Evolutionary conservation across 2,113 vertebrate species (phyloP), one percentile per base, ranked within the genome.

Genomic region (Tachysurus fulvidraco): DNA sequence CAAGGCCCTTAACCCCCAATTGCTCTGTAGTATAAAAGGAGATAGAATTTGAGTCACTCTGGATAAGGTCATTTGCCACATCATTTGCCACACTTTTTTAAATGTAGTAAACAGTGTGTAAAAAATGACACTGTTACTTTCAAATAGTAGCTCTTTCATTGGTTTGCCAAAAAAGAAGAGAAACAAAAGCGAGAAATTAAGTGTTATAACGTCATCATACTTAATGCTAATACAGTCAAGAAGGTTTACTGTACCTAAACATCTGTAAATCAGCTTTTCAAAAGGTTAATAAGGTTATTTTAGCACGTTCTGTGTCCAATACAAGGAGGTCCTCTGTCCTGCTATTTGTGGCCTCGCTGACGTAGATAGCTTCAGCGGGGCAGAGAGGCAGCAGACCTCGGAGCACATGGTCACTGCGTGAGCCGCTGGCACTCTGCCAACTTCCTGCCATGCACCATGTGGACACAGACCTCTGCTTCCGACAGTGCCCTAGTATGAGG

Each of bases 371-470:
- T 41, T 69, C 81, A 83, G 77, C 71, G 69, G 87, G 73, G 55
- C 23, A 74, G 54, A 28, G 36, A 87, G 76, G 69, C 71, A 90
- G 89, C 89, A 89, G 88, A 90, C 81, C 89, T 89, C 60, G 0
- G 65, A 90, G 81, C 89, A 90, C 89, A 90, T 90, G 89, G 88
- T 44, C 88, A 44, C 88, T 78, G 86, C 71, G 65, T 88, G 89
- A 86, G 81, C 41, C 9, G 2, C 52, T 89, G 89, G 88, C 76
- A 14, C 81, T 80, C 30, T 17, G 83, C 86, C 89, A 89, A 69
- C 62, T 59, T 69, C 88, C 87, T 69, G 41, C 83, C 25, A 28
- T 2, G 77, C 46, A 67, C 21, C n/a, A 76, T 4, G 25, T 86
- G 74, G 65, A 83, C 77, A 71, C 78, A 69, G 82, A 86, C 87